These are phyloP conservation scores for Dermochelys coriacea DNA, from an alignment of 2,797 vertebrate genomes.

Conservation along the genomic window DNA sequence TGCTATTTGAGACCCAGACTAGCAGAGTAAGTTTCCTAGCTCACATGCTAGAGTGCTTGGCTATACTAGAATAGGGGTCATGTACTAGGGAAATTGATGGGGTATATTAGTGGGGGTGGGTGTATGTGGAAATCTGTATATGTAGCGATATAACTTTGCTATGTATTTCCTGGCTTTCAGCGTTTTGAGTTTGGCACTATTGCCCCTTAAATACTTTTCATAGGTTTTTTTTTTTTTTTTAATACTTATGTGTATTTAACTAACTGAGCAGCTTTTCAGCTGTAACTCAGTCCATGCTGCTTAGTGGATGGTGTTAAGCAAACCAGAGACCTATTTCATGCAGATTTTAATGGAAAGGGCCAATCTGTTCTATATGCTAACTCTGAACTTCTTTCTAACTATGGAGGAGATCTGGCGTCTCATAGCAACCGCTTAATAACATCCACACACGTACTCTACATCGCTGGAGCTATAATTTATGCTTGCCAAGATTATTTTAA, in stretches of 20 bases:
- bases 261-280: accelerated
- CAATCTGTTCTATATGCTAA: background rate
- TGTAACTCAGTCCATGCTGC: background rate
- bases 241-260: background rate
- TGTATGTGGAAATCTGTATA: background rate
- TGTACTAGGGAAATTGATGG: background rate
- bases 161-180: background rate
- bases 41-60: background rate
- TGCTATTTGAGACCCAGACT: background rate
- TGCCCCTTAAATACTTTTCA: background rate
- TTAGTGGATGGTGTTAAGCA: background rate
- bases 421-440: background rate
- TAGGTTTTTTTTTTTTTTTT: background rate
- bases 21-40: background rate
- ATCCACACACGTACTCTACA: background rate
- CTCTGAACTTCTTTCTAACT: background rate
- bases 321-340: background rate
- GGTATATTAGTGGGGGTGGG: background rate
- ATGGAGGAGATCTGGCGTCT: background rate
- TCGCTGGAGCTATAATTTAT: constrained; percentile 22
- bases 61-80: background rate
- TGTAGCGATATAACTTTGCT: background rate
- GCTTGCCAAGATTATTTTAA: constrained; percentile 18
- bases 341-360: background rate
- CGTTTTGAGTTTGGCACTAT: background rate